Conservation (phyloP, 2,113 vertebrate species). For the Pseudorectes ferrugineus region DNA sequence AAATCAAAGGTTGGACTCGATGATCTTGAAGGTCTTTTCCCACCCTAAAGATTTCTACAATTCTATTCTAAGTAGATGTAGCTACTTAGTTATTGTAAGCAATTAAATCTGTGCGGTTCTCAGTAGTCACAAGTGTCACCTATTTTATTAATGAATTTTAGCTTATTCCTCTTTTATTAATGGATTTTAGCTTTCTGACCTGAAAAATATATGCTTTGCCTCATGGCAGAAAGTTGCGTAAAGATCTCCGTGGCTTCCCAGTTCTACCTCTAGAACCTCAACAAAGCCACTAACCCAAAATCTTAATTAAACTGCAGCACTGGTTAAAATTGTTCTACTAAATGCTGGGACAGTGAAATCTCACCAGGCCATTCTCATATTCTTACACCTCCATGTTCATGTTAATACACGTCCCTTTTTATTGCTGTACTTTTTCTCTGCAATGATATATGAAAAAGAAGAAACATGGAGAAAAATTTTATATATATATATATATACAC, state of each 20-base stretch:
- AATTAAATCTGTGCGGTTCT: background rate
- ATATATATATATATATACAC: background rate
- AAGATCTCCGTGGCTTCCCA: background rate
- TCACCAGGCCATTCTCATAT: constrained; percentile 8
- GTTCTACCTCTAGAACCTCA: background rate
- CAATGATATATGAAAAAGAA: background rate
- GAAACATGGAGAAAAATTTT: background rate
- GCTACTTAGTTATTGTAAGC: background rate
- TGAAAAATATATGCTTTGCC: background rate
- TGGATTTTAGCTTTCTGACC: background rate
- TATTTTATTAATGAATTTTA: background rate
- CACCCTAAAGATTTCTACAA: background rate
- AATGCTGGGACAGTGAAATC: constrained; percentile 38
- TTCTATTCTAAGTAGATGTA: background rate
- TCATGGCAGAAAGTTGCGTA: background rate
- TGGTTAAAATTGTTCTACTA: background rate
- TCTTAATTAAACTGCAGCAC: constrained; percentile 6
- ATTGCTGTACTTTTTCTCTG: background rate
- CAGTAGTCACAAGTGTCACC: background rate
- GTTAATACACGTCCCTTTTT: constrained; percentile 3
- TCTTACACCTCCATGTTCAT: background rate
- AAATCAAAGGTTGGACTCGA: background rate
- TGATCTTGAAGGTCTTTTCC: background rate
- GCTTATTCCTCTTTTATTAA: background rate
- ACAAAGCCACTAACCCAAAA: background rate